phyloP scores from a whole-genome alignment of 2,797 vertebrate genomes.

The Trichosurus vulpecula region DNA sequence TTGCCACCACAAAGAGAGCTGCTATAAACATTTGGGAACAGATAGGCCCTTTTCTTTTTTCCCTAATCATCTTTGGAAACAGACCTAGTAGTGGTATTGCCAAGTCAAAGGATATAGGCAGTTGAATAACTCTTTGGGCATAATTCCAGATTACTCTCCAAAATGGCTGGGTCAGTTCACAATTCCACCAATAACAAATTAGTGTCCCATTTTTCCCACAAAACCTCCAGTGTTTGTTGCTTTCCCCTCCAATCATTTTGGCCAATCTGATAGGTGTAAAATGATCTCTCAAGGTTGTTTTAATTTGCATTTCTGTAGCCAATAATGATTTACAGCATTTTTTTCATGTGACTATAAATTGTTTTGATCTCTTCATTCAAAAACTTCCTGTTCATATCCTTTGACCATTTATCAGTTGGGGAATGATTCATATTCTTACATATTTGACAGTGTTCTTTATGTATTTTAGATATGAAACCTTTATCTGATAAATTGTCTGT shows the following conservation, averaged over 20 bases:
- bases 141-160: neutral
- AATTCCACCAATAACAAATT: neutral
- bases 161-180: neutral
- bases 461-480: neutral
- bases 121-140: neutral
- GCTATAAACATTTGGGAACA: neutral
- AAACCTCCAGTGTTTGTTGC: neutral
- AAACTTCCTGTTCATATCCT: neutral
- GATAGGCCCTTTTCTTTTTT: neutral
- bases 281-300: neutral
- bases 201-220: neutral
- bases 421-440: no score
- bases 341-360: no score
- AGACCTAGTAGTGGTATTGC: neutral
- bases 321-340: neutral
- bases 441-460: neutral
- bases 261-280: neutral
- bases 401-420: no score
- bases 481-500: neutral
- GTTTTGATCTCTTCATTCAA: neutral
- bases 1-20: neutral
- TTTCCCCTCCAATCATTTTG: neutral
- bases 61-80: neutral
- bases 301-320: neutral
- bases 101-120: neutral